A percentile compares a stretch with the other conserved stretches of the same genome.
phyloP scores from a whole-genome alignment of 2,797 vertebrate genomes.

The Macropus fuliginosus region DNA sequence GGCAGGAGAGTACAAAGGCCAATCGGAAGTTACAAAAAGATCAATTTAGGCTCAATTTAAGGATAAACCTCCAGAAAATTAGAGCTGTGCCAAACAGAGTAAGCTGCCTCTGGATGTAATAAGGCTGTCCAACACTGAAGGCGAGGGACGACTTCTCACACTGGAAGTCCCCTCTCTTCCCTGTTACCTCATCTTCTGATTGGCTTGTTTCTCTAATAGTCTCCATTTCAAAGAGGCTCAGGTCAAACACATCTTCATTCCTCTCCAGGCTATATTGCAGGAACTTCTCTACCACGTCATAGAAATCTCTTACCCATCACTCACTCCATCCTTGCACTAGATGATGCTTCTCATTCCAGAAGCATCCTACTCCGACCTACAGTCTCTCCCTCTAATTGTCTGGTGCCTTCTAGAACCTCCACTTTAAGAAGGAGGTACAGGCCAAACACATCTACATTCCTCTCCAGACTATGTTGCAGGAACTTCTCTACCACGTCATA shows the following conservation, averaged over 20 bases:
- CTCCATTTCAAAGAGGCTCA: neutral
- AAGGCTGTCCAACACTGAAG: neutral
- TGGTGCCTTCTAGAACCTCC: neutral
- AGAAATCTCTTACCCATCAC: neutral
- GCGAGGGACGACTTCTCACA: neutral
- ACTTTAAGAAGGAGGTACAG: neutral
- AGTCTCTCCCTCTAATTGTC: neutral
- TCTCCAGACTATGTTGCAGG: neutral
- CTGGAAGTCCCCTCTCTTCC: neutral
- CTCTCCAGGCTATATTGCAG: neutral
- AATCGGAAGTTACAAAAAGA: neutral
- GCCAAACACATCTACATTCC: neutral
- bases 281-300: neutral
- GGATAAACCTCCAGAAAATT: conserved; percentile 11
- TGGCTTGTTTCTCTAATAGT: neutral
- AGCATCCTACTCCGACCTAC: neutral
- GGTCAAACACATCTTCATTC: neutral
- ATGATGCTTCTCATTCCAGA: neutral
- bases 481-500: neutral
- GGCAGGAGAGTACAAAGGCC: neutral
- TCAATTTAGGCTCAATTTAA: conserved; percentile 13
- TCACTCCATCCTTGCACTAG: neutral
- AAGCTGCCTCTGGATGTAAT: neutral
- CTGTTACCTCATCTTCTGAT: neutral
- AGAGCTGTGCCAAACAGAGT: neutral